Evolutionary conservation across 37 sponge, comb jelly and placozoan genomes (phyloP), one percentile per base, ranked within the genome.

Genomic region (Sycon ciliatum): DNA sequence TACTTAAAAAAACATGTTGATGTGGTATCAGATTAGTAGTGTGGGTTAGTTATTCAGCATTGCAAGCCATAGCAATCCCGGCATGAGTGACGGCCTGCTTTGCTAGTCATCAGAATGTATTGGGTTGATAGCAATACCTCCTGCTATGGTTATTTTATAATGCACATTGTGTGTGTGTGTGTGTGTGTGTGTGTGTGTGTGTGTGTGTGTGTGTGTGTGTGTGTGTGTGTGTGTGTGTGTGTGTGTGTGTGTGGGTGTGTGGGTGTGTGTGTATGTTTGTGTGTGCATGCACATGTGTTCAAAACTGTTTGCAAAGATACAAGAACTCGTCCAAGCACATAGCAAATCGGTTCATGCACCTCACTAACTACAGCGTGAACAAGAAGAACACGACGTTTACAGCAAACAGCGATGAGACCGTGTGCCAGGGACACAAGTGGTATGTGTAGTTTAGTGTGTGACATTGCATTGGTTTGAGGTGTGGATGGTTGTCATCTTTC

Each of bases 371-470:
- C 81, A 90, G 87, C 42, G 76, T 89, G 24, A 93, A 93, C 78
- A 88, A 88, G 67, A 69, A 77, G 55, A 95, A 95, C 72, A 27
- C 29, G 0, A 67, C 73, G 28, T 95, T 90, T 58, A 73, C 67
- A 5, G 72, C 76, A 31, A 92, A 92, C 67, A 32, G 82, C 33
- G 94, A 92, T 64, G 93, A 87, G 72, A 79, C 85, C 11, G 76
- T 70, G 11, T 86, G 91, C 22, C 88, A 90, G 72, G 91, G 95
- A 38, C 95, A 95, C 83, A 95, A 95, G 36, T 95, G 95, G 91
- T 79, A 46, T 29, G 53, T 37, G 3, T 11, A 28, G 7, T 11
- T 11, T 27, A n/a, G 11, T n/a, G 11, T 60, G 7, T 11, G 16
- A 11, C 16, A n/a, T 60, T 9, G 29, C 9, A n/a, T n/a, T 11